Conservation (phyloP, 2,888 invertebrate genomes). For the Lasioglossum leucozonium region DNA sequence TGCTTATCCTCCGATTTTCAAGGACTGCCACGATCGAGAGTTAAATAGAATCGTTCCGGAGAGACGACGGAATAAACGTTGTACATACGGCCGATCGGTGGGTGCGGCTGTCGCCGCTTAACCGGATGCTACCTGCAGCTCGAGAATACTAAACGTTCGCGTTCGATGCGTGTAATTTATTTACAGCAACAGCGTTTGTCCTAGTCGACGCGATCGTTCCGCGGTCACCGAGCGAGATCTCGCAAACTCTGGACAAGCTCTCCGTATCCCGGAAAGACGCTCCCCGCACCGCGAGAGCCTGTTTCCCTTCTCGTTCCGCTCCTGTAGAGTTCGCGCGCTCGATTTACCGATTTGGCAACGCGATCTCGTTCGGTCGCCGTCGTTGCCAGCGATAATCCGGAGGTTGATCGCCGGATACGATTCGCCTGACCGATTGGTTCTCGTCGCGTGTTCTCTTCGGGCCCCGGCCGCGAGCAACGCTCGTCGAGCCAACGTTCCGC, state of each 20-base stretch:
- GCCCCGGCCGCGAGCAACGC: neutral
- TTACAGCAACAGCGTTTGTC: constrained; percentile 62
- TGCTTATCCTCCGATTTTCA: neutral
- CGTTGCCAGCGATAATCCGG: neutral
- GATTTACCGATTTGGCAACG: neutral
- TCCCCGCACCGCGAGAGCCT: neutral
- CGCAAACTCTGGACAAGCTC: neutral
- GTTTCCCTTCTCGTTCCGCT: neutral
- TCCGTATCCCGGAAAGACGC: neutral
- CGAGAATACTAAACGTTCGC: constrained; percentile 81
- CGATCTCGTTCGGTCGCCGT: neutral
- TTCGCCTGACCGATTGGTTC: neutral
- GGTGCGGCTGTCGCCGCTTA: constrained; percentile 77
- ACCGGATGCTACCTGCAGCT: constrained; percentile 82
- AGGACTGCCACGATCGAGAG: constrained; percentile 20
- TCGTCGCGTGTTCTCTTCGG: neutral
- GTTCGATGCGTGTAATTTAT: constrained; percentile 68
- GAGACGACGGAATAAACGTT: constrained; percentile 62
- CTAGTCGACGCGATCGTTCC: neutral
- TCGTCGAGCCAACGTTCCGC: neutral
- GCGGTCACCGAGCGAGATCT: neutral
- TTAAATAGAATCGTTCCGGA: constrained; percentile 60
- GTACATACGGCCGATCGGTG: constrained; percentile 58
- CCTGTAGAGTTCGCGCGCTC: neutral
- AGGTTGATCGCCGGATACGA: neutral